Percentiles rank a stretch among this genome's conserved stretches.
Conservation (phyloP, 1,140 invertebrate species). For the Heterodera schachtii region DNA sequence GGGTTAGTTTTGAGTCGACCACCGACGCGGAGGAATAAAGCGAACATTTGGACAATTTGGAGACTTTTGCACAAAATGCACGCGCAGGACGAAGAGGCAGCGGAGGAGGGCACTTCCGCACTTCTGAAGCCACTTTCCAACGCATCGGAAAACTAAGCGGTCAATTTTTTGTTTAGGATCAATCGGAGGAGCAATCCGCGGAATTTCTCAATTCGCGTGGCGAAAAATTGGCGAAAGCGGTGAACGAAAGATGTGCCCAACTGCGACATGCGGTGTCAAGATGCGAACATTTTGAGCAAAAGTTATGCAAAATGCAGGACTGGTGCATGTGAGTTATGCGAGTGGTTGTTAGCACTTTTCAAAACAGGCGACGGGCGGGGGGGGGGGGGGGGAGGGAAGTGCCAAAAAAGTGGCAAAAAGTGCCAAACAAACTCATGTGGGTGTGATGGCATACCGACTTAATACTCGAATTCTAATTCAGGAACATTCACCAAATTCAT, state of each 20-base stretch:
- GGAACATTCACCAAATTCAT: slow-evolving; percentile 55
- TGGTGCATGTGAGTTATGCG: slow-evolving; percentile 45
- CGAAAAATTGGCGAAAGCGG: slow-evolving; percentile 29
- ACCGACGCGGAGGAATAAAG: slow-evolving; percentile 62
- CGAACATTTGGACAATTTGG: slow-evolving; percentile 60
- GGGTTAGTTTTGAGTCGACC: slow-evolving; percentile 52
- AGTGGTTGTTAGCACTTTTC: too few species aligned
- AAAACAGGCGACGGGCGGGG: too few species aligned
- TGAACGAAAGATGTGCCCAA: slow-evolving; percentile 37
- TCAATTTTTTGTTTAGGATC: not conserved
- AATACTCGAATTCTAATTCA: not conserved
- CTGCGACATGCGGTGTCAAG: slow-evolving; percentile 46
- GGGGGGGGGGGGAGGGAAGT: too few species aligned
- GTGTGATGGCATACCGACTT: too few species aligned
- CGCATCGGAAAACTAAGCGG: not conserved
- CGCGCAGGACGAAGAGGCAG: slow-evolving; percentile 29
- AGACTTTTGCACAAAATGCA: slow-evolving; percentile 53
- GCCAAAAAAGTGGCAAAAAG: too few species aligned
- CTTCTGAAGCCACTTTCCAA: not conserved
- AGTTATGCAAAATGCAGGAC: slow-evolving; percentile 52
- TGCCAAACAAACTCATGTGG: too few species aligned
- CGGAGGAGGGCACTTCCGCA: slow-evolving; percentile 32
- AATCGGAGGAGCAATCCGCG: not conserved
- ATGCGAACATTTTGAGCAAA: slow-evolving; percentile 56
- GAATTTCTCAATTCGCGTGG: slow-evolving; percentile 1